These are phyloP conservation scores for Periophthalmodon schlosseri DNA, from an alignment of 2,113 vertebrate species.

Conservation along the genomic window DNA sequence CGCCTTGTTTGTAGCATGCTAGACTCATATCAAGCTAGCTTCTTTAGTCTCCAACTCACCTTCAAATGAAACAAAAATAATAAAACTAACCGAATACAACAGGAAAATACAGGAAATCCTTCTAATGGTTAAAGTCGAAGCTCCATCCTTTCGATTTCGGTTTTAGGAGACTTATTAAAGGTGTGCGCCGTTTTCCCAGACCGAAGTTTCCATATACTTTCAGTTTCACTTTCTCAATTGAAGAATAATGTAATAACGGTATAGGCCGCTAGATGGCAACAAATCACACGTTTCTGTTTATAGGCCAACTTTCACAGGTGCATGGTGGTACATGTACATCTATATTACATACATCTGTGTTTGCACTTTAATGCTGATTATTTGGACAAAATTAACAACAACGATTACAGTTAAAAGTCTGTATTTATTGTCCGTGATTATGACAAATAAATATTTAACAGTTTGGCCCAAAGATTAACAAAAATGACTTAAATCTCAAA, in stretches of 20 bases:
- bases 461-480: conserved; percentile 48
- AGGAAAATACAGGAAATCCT: background rate
- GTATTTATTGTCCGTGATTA: conserved; percentile 52
- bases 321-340: no score
- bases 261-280: conserved; percentile 30
- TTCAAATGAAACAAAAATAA: background rate
- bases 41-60: background rate
- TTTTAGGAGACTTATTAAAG: background rate
- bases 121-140: background rate
- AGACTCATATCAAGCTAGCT: background rate
- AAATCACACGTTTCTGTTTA: background rate
- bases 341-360: background rate
- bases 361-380: background rate
- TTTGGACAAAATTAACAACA: conserved; percentile 4
- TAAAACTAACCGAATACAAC: background rate
- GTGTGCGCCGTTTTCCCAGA: background rate
- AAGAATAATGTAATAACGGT: background rate
- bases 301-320: background rate
- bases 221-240: conserved; percentile 37
- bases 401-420: conserved; percentile 8
- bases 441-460: conserved; percentile 52
- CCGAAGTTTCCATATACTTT: background rate
- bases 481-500: background rate
- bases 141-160: background rate
- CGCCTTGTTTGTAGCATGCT: background rate